Evolutionary conservation across 2,113 vertebrate species (phyloP), one percentile per base, ranked within the genome.

Genomic region (Sturnira hondurensis): DNA sequence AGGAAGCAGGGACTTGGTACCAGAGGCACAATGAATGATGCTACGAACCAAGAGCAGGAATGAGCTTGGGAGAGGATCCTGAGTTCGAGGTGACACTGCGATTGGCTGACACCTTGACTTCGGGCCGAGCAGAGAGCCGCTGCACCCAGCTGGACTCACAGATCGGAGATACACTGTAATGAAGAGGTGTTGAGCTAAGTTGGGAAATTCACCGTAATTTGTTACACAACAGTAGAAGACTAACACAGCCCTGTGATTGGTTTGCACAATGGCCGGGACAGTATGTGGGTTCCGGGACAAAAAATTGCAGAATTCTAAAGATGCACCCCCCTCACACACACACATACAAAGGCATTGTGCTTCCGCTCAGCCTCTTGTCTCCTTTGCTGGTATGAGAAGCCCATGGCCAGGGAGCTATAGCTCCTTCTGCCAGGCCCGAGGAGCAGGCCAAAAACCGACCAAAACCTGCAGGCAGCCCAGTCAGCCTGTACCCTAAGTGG

Each of bases 101-200:
- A 17, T 13, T 28, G 5, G 19, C 38, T 5, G 26, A 43, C 31
- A 47, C 43, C 15, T 17, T 20, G 19, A 56, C 45, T 61, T 78
- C 33, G 50, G 33, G 26, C 45, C 10, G 45, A 50, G 77, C n/a
- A 33, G 56, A 83, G 54, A 58, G 14, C 47, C 17, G 7, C 41
- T 10, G 5, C 19, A 13, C 12, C 45, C 5, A 13, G n/a, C 33
- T 0, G 3, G n/a, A 7, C 28, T 61, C 8, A 36, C 17, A 16
- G 54, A 36, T 33, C 8, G 38, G 15, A n/a, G 52, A n/a, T n/a
- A n/a, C n/a, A n/a, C n/a, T n/a, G n/a, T 33, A 2, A 11, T 9
- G 13, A 22, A 22, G 17, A 38, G 31, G n/a, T 43, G 14, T 20
- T 43, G 47, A 31, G 82, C 7, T 83, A 43, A 85, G 84, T 11